Conservation (phyloP, 2,797 vertebrate species). For the Argentina silus region DNA sequence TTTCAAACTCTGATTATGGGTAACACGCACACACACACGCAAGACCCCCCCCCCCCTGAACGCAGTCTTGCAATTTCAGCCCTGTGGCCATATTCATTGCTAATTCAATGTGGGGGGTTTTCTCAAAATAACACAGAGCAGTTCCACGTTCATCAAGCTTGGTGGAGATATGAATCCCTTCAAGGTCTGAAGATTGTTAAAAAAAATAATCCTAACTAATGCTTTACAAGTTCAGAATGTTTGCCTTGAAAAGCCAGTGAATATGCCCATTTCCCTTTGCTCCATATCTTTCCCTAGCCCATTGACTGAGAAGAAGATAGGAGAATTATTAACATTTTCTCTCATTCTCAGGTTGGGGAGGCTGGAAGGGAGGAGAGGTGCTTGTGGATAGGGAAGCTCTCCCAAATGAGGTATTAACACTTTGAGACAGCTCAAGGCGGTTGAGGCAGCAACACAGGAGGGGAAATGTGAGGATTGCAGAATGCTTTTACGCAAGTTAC, state of each 20-base stretch:
- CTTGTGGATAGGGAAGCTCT: conserved; percentile 9
- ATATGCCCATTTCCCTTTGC: background rate
- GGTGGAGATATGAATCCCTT: conserved; percentile 38
- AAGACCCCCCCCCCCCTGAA: too few species aligned
- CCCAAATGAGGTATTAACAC: conserved; percentile 14
- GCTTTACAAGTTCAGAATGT: conserved; percentile 25
- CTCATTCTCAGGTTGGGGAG: background rate
- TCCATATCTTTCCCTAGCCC: conserved; percentile 14
- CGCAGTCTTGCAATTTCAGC: conserved; percentile 45
- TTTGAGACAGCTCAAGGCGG: background rate
- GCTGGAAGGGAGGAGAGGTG: background rate
- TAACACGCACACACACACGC: conserved; percentile 31
- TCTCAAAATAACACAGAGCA: conserved; percentile 59
- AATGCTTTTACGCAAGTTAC: background rate
- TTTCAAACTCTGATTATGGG: conserved; percentile 59
- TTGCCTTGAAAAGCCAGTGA: conserved; percentile 2
- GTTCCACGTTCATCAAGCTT: conserved; percentile 53
- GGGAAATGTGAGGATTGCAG: background rate
- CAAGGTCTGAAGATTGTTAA: conserved; percentile 30
- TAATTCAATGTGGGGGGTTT: conserved; percentile 52
- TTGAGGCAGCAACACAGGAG: background rate
- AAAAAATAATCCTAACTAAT: conserved; percentile 25
- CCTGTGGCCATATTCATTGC: conserved; percentile 43
- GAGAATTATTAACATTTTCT: conserved; percentile 48
- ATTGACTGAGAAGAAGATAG: conserved; percentile 34